Evolutionary conservation across 2,113 vertebrate species (phyloP), one percentile per base, ranked within the genome.

Genomic region (Pica pica): DNA sequence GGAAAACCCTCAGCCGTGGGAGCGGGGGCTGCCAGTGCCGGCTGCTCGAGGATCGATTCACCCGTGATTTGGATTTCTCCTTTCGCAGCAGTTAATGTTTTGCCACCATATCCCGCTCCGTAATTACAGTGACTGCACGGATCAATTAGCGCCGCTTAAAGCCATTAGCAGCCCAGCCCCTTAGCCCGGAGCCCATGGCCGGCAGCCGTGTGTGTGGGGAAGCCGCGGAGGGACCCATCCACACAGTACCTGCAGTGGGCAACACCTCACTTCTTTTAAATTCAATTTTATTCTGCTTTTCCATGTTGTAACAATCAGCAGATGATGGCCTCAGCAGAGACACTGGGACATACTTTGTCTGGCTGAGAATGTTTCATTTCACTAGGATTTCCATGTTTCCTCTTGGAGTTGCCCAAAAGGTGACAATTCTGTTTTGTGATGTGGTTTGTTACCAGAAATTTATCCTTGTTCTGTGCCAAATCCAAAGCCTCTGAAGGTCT

Each of bases 131-230:
- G 80, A 55, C 71, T 64, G 76, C 80, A 68, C 11, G 10, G 75
- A 94, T 89, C 80, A 88, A 95, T 93, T 93, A 86, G 80, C 90
- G 71, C 79, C 28, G 39, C 75, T 88, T 86, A 83, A 83, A 83
- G 57, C 83, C 87, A 39, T 93, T 86, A 95, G 53, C 83, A 60
- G 83, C 87, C 39, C 8, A 2, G 61, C 56, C 55, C 63, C 16
- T 16, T 4, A 55, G 88, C 35, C 74, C 6, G 26, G n/a, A 49
- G 60, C 93, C 70, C 52, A 1, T 2, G 23, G 61, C 46, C 52
- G 16, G 53, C 24, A 77, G 63, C 74, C 42, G 14, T 6, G 41
- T 2, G 37, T 6, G 1, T 10, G 31, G 44, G 3, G 6, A 44
- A 77, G 22, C 12, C 8, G 18, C 24, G 2, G 46, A 49, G 22